Evolutionary conservation across 2,888 invertebrate species (phyloP).

Genomic region (Melipona beecheii): DNA sequence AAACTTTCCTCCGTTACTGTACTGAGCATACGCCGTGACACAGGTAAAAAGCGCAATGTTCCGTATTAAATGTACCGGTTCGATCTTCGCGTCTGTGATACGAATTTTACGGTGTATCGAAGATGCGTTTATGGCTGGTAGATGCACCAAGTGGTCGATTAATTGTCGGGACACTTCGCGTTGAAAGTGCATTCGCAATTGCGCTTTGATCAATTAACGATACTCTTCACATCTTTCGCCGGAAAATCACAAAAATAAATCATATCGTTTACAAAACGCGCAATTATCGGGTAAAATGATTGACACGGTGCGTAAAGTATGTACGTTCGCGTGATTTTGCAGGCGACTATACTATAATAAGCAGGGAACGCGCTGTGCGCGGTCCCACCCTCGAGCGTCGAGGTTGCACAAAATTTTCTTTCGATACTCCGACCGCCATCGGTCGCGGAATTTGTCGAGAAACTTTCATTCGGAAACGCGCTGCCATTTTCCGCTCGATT

Average conservation of each 20-base stretch:
- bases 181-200: slow-evolving; percentile 51
- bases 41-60: slow-evolving; percentile 43
- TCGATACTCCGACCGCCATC: slow-evolving; percentile 22
- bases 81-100: not conserved
- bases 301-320: no score
- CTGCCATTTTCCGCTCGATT: slow-evolving; percentile 65
- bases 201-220: not conserved
- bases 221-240: no score
- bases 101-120: slow-evolving; percentile 5
- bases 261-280: no score
- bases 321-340: not conserved
- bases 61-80: slow-evolving; percentile 44
- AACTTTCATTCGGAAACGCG: slow-evolving; percentile 51
- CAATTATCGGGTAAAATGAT: no score
- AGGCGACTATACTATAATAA: not conserved
- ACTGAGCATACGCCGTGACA: not conserved
- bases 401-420: slow-evolving; percentile 57
- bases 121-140: not conserved
- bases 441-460: slow-evolving; percentile 32
- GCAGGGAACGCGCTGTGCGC: not conserved
- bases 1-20: not conserved
- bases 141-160: slow-evolving; percentile 67
- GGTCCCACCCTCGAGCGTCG: not conserved
- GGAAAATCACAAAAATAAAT: no score
- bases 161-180: slow-evolving; percentile 80